A percentile compares a stretch with the other conserved stretches of the same genome.
Evolutionary conservation across 2,797 vertebrate species (phyloP).

Genomic region (Threskiornis aethiopicus): DNA sequence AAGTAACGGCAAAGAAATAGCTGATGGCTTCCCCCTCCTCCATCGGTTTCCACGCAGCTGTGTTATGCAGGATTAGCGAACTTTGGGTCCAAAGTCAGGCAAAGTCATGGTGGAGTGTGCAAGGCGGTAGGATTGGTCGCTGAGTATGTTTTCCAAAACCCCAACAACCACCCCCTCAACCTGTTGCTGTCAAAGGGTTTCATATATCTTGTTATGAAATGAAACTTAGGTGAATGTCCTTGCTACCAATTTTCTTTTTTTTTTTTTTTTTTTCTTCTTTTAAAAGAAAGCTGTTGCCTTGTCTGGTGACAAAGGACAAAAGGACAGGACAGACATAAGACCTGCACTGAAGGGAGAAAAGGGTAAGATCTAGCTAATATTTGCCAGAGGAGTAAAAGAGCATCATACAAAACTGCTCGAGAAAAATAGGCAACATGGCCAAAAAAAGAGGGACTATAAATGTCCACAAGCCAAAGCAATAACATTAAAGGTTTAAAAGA

Average conservation of each 20-base stretch:
- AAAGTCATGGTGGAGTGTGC: rapidly evolving
- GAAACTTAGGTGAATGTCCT: background rate
- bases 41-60: rapidly evolving
- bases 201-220: background rate
- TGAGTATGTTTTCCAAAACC: background rate
- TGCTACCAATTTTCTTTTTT: background rate
- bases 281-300: background rate
- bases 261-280: background rate
- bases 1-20: background rate
- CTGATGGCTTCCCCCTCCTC: background rate
- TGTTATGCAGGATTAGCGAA: background rate
- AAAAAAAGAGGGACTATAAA: background rate
- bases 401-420: background rate
- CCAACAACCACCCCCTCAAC: too few species aligned
- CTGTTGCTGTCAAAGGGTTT: background rate
- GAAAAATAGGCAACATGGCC: background rate
- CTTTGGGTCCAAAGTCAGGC: rapidly evolving
- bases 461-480: background rate
- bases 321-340: background rate
- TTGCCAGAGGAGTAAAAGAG: background rate
- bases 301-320: background rate
- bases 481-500: background rate
- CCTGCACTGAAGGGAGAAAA: background rate
- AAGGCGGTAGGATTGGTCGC: rapidly evolving
- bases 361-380: background rate